A percentile compares a stretch with the other conserved stretches of the same genome.
Conservation (phyloP, 2,113 vertebrate species). For the Micronycteris hirsuta region DNA sequence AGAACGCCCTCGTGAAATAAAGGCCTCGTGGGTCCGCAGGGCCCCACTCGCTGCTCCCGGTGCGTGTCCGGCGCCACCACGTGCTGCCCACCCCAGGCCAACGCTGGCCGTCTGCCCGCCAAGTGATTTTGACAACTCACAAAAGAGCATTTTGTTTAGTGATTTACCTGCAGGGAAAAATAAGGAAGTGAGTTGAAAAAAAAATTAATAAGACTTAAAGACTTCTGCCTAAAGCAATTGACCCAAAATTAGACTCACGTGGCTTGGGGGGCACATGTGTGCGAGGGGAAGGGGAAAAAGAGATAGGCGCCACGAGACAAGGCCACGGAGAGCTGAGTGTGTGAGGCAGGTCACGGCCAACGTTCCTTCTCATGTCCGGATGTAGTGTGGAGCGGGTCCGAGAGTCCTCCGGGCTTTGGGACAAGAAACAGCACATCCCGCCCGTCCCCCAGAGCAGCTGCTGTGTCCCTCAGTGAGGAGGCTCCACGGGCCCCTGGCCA, state of each 20-base stretch:
- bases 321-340: not conserved
- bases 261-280: constrained; percentile 51
- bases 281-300: not conserved
- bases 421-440: not conserved
- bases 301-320: not conserved
- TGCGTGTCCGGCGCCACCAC: not conserved
- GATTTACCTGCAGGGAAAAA: constrained; percentile 74
- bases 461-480: not conserved
- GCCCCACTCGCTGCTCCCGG: no score
- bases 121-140: constrained; percentile 62
- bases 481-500: accelerated
- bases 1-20: not conserved
- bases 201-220: constrained; percentile 78
- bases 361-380: not conserved
- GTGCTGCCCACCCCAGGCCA: not conserved
- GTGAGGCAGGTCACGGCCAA: not conserved
- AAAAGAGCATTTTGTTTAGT: constrained; percentile 61
- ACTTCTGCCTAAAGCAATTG: constrained; percentile 52
- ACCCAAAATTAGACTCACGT: constrained; percentile 73
- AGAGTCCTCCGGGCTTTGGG: not conserved
- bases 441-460: not conserved
- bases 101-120: constrained; percentile 62
- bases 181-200: constrained; percentile 80
- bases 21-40: not conserved
- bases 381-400: not conserved